These are phyloP conservation scores for Epinephelus awoara DNA, from an alignment of 2,797 vertebrate genomes.

Conservation along the genomic window DNA sequence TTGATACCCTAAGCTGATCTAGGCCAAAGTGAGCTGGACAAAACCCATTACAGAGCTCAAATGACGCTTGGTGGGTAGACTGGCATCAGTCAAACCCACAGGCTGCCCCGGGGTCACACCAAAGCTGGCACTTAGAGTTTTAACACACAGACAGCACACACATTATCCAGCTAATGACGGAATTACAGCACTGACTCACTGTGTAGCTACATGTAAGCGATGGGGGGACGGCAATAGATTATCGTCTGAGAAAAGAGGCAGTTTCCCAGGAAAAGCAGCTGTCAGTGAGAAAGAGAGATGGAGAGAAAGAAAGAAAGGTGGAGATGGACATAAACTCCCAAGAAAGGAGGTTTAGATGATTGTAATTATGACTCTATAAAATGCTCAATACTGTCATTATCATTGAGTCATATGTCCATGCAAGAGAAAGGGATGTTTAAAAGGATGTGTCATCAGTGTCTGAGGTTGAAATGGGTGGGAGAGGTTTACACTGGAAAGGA, in stretches of 20 bases:
- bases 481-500: conserved; percentile 70
- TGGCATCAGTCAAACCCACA: conserved; percentile 83
- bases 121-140: conserved; percentile 85
- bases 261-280: conserved; percentile 87
- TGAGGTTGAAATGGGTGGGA: conserved; percentile 73
- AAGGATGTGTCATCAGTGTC: conserved; percentile 78
- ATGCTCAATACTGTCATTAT: conserved; percentile 84
- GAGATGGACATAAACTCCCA: conserved; percentile 79
- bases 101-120: conserved; percentile 79
- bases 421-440: conserved; percentile 81
- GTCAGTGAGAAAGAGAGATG: conserved; percentile 71
- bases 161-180: conserved; percentile 89
- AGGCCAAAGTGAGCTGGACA: conserved; percentile 67
- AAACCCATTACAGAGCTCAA: conserved; percentile 70
- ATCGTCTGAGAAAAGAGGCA: conserved; percentile 81
- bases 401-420: conserved; percentile 84
- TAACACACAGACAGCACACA: conserved; percentile 83
- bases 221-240: conserved; percentile 84
- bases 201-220: conserved; percentile 86
- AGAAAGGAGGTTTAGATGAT: conserved; percentile 81
- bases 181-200: conserved; percentile 89
- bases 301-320: conserved; percentile 62
- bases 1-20: conserved; percentile 48
- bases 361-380: conserved; percentile 86
- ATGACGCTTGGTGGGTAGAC: conserved; percentile 78